These are phyloP conservation scores for Pelochelys cantorii DNA, from an alignment of 2,797 vertebrate genomes.

Conservation along the genomic window DNA sequence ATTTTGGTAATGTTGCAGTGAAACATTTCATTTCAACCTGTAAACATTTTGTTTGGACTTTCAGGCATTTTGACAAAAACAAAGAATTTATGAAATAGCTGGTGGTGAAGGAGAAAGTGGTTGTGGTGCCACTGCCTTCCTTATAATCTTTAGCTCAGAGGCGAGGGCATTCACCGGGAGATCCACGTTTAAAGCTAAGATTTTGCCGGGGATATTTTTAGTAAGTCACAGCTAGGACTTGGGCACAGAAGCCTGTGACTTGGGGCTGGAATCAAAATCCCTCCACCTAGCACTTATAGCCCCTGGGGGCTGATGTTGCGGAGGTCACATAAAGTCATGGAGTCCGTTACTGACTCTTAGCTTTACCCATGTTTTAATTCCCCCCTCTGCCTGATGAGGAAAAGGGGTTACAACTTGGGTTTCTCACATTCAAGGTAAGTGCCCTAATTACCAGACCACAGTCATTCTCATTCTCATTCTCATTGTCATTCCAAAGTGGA, in stretches of 20 bases:
- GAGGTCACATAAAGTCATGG: not conserved
- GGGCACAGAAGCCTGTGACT: not conserved
- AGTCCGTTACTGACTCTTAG: not conserved
- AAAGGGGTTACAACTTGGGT: not conserved
- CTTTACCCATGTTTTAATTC: not conserved
- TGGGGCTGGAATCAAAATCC: not conserved
- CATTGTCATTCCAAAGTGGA: not conserved
- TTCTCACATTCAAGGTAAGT: not conserved
- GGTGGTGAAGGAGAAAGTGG: not conserved
- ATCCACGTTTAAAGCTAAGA: no score
- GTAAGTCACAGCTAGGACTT: not conserved
- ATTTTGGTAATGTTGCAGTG: not conserved
- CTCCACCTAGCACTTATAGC: no score
- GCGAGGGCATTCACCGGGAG: no score
- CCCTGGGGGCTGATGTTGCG: accelerated
- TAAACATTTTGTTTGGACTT: not conserved
- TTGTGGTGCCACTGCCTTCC: not conserved
- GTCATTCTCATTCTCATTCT: not conserved
- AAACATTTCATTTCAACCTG: not conserved
- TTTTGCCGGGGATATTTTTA: not conserved
- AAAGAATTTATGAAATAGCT: not conserved
- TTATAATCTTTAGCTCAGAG: no score
- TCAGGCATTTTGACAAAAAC: not conserved
- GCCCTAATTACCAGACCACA: not conserved
- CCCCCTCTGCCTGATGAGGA: not conserved